phyloP scores from a whole-genome alignment of 2,888 invertebrate genomes.

The Mycalesis mineus region DNA sequence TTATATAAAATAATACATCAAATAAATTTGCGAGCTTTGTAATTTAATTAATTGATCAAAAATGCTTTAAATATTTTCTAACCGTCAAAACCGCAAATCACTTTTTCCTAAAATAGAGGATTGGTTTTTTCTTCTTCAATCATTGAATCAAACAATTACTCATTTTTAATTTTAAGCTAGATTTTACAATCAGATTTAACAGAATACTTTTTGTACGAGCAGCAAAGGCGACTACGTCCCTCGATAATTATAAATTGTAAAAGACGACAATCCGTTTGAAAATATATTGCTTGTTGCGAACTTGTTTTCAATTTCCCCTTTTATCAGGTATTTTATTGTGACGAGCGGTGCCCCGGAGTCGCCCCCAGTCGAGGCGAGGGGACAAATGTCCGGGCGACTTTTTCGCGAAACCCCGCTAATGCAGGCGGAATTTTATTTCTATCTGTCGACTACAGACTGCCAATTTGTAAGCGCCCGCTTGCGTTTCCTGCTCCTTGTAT shows the following conservation, averaged over 20 bases:
- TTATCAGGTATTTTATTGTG: slow-evolving; percentile 18
- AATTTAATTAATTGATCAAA: too few species aligned
- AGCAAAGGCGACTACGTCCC: background rate
- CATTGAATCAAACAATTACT: too few species aligned
- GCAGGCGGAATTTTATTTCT: slow-evolving; percentile 38
- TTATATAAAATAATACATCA: too few species aligned
- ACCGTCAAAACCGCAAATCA: too few species aligned
- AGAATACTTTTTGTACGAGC: too few species aligned
- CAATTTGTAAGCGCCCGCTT: slow-evolving; percentile 41
- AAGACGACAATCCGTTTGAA: background rate
- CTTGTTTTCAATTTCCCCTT: slow-evolving; percentile 16
- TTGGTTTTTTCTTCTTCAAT: too few species aligned
- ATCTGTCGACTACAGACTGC: slow-evolving; percentile 31
- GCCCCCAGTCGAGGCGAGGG: background rate
- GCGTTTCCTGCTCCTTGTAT: slow-evolving; percentile 37
- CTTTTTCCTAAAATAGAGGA: too few species aligned
- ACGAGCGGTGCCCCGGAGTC: slow-evolving; percentile 11
- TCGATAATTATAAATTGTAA: background rate
- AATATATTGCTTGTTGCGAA: slow-evolving; percentile 1
- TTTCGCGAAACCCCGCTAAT: slow-evolving; percentile 30
- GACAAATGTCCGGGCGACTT: slow-evolving; percentile 26
- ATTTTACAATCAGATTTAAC: too few species aligned
- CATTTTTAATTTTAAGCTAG: too few species aligned
- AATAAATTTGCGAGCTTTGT: too few species aligned
- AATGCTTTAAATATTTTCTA: too few species aligned